phyloP scores from a whole-genome alignment of 2,113 vertebrate species.

The Emydocephalus ijimae region DNA sequence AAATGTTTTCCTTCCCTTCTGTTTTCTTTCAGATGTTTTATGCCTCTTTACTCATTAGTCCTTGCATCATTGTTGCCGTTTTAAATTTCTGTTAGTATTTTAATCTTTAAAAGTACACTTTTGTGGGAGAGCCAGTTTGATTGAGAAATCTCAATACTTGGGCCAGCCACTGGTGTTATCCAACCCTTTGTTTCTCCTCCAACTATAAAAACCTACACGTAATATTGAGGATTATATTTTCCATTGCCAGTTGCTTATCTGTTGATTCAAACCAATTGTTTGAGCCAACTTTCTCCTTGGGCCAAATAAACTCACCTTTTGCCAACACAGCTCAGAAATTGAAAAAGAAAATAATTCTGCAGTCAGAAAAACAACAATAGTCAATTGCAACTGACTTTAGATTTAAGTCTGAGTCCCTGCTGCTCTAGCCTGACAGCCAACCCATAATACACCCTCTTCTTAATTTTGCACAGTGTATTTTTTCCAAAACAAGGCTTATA shows the following conservation, averaged over 20 bases:
- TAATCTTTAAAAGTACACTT: not conserved
- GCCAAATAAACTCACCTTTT: not conserved
- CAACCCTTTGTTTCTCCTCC: not conserved
- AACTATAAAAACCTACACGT: not conserved
- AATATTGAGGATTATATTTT: not conserved
- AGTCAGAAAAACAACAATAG: not conserved
- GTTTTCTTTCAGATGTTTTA: not conserved
- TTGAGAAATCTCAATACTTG: not conserved
- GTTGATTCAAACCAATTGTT: not conserved
- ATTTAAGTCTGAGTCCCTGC: not conserved
- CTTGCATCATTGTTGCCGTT: not conserved
- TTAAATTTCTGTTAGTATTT: not conserved
- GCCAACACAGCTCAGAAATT: not conserved
- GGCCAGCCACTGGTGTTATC: not conserved
- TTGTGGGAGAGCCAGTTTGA: not conserved
- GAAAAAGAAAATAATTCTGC: not conserved
- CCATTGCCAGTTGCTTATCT: not conserved
- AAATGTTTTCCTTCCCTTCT: not conserved
- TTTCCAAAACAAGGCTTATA: not conserved
- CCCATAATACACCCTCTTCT: not conserved
- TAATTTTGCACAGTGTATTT: not conserved
- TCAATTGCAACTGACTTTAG: not conserved
- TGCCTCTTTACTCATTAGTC: not conserved
- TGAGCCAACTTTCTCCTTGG: not conserved
- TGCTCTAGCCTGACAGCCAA: not conserved